A percentile compares a stretch with the other conserved stretches of the same genome.
Conservation (phyloP, 2,888 invertebrate genomes). For the Quadroppia sp. region DNA sequence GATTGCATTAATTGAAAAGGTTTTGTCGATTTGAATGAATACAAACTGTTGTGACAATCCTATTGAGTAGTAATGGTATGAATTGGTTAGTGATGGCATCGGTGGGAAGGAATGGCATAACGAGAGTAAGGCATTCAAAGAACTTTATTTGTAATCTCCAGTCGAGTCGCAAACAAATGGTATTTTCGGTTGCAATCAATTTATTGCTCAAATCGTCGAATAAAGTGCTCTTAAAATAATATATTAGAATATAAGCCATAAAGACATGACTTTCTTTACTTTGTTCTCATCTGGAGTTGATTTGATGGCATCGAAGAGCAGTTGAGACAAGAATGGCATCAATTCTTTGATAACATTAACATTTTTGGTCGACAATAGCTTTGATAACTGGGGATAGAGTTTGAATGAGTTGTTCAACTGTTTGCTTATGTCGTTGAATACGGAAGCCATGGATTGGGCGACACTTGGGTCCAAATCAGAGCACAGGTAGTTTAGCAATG, state of each 20-base stretch:
- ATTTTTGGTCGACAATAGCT: neutral
- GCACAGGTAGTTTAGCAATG: neutral
- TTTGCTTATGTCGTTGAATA: neutral
- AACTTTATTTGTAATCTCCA: neutral
- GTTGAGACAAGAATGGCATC: neutral
- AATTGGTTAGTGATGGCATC: neutral
- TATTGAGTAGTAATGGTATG: neutral
- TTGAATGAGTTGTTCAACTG: neutral
- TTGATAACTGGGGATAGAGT: slow-evolving; percentile 12
- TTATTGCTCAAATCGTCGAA: slow-evolving; percentile 1
- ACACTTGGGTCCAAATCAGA: neutral
- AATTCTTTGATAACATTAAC: neutral
- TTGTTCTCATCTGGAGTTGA: neutral
- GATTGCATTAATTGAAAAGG: neutral
- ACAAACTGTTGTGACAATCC: neutral
- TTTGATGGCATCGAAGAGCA: neutral
- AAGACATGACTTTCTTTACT: neutral
- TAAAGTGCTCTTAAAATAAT: neutral
- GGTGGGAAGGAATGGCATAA: neutral
- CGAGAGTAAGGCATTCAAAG: neutral
- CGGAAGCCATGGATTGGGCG: neutral
- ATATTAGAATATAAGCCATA: neutral
- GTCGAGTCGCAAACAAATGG: neutral
- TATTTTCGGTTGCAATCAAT: neutral
- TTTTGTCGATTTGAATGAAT: neutral